phyloP scores from a whole-genome alignment of 2,113 vertebrate species.

The Cyprinus carpio region DNA sequence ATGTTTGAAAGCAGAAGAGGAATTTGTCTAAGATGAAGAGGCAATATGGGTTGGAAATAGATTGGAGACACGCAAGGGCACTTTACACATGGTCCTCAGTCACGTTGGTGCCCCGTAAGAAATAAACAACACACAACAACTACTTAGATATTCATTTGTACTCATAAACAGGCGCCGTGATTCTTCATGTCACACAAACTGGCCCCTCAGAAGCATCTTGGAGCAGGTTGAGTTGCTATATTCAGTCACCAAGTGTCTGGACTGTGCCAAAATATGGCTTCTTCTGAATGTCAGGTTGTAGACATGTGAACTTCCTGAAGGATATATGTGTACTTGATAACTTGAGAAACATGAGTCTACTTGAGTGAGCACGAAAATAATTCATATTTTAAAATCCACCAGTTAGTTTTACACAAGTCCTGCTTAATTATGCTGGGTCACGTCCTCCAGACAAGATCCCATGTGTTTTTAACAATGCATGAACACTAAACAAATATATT shows the following conservation, averaged over 20 bases:
- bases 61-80: too few species aligned
- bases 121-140: neutral
- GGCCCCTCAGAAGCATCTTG: constrained; percentile 3
- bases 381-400: too few species aligned
- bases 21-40: neutral
- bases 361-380: neutral
- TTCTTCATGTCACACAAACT: neutral
- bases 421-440: neutral
- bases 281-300: constrained; percentile 2
- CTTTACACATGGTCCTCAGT: too few species aligned
- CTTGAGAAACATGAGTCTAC: neutral
- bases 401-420: too few species aligned
- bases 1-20: too few species aligned
- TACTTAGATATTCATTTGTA: constrained; percentile 9
- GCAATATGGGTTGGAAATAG: neutral
- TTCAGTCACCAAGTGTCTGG: constrained; percentile 12
- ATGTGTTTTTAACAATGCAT: neutral
- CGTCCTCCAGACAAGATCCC: neutral
- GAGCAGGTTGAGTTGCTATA: constrained; percentile 21
- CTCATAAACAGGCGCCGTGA: neutral
- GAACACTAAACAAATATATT: neutral
- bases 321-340: neutral
- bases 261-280: neutral
- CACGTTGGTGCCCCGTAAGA: neutral
- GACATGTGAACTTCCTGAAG: neutral